Evolutionary conservation across 2,113 vertebrate species (phyloP).

Genomic region (Chamaetylas fuelleborni): DNA sequence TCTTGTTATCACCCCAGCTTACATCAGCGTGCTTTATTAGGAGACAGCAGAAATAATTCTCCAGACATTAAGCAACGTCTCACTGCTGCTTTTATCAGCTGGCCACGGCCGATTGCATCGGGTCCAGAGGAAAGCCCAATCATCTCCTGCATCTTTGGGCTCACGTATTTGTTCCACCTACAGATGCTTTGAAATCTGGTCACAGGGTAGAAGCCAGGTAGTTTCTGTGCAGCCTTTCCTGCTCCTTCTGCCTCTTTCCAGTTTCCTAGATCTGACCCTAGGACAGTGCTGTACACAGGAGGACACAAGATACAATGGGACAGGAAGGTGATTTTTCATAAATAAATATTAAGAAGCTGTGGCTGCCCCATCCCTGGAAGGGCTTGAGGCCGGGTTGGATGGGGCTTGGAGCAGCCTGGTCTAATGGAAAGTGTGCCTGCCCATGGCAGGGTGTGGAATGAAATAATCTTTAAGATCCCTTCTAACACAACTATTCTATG

Average conservation of each 20-base stretch:
- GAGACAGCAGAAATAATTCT: constrained; percentile 26
- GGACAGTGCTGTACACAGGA: not conserved
- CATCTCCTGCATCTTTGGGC: not conserved
- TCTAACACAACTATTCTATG: not conserved
- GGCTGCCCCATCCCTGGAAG: not conserved
- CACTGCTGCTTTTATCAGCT: constrained; percentile 3
- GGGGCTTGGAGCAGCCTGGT: not conserved
- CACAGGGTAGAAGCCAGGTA: not conserved
- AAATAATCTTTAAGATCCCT: not conserved
- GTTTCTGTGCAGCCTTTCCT: not conserved
- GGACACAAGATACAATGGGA: not conserved
- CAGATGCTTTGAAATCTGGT: not conserved
- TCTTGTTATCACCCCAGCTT: constrained; percentile 17
- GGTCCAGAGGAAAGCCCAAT: not conserved
- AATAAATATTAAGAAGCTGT: not conserved
- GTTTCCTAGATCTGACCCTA: not conserved
- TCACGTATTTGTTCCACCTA: not conserved
- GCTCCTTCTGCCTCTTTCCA: not conserved
- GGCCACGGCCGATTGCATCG: constrained; percentile 11
- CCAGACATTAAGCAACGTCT: not conserved
- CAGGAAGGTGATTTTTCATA: not conserved
- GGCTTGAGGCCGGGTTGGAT: not conserved
- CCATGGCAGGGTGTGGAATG: not conserved
- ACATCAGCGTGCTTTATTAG: not conserved
- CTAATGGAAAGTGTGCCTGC: not conserved